A percentile compares a stretch with the other conserved stretches of the same genome.
phyloP scores from a whole-genome alignment of 2,797 vertebrate genomes.

The Gorsachius magnificus region DNA sequence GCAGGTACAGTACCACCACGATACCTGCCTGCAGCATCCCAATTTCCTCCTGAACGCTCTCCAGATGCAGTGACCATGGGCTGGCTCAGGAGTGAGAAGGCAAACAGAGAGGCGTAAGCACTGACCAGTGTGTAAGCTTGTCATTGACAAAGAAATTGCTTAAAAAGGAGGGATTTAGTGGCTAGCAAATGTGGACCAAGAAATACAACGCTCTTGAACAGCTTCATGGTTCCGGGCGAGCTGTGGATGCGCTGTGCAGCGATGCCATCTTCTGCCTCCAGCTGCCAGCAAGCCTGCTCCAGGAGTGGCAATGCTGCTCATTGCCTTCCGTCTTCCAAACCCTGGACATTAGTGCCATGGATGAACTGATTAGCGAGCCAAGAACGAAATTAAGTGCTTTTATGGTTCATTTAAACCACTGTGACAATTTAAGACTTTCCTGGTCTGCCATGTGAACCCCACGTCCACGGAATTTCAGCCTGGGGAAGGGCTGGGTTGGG shows the following conservation, averaged over 20 bases:
- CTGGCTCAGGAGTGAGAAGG: background rate
- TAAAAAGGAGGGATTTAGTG: background rate
- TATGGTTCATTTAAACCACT: background rate
- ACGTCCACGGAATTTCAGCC: background rate
- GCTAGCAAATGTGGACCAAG: background rate
- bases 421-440: background rate
- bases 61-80: background rate
- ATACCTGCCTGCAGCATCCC: background rate
- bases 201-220: background rate
- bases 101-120: background rate
- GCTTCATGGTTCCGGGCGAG: background rate
- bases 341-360: background rate
- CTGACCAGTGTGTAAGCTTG: background rate
- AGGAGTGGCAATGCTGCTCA: background rate
- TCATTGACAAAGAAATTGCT: background rate
- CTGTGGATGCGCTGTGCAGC: background rate
- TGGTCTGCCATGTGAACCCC: background rate
- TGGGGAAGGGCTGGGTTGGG: background rate
- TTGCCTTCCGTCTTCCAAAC: background rate
- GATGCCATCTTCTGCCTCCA: background rate
- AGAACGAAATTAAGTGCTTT: background rate
- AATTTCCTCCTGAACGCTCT: background rate
- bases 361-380: background rate
- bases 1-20: background rate
- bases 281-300: accelerated